Evolutionary conservation across 2,797 vertebrate genomes (phyloP), one percentile per base, ranked within the genome.

Genomic region (Artibeus jamaicensis): DNA sequence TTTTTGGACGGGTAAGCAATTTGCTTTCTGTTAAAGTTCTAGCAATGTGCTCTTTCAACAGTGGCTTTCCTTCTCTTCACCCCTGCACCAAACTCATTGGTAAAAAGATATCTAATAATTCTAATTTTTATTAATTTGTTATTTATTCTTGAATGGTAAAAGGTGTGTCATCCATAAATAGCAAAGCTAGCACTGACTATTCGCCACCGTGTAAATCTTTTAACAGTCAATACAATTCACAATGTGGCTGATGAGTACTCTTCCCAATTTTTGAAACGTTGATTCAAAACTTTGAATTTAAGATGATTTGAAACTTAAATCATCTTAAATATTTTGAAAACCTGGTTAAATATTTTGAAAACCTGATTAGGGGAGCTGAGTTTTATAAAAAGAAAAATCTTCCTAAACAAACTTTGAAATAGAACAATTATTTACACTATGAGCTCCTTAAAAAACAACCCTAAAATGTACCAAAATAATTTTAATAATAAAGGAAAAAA

Each of bases 101-200:
- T 67, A 84, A 92, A 93, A 89, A 10, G 16, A 53, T 57, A 50
- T 22, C 22, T 34, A 68, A 15, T 34, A 67, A 68, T 79, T 84
- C 5, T 79, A 83, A 74, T 29, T 53, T 90, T 93, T 39, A 48
- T 44, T 81, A n/a, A 55, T 50, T 76, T 70, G 48, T 57, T 82
- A 96, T 93, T 93, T 91, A 78, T 88, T 68, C 85, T 86, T 95
- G 71, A 70, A 65, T 78, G 86, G n/a, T 90, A 96, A 95, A 87
- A 26, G 82, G 18, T 57, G 67, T 46, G 78, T 59, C 65, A 90
- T 53, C 83, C 96, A 19, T 62, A 94, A 96, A 57, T 37, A 70
- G 77, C 65, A 95, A 86, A 93, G 15, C 55, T 73, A 67, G 86
- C 29, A 55, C 9, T 57, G 59, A 48, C 14, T 79, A 55, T 73